Evolutionary conservation across 2,888 invertebrate genomes (phyloP), one percentile per base, ranked within the genome.

Genomic region (Monopis laevigella): DNA sequence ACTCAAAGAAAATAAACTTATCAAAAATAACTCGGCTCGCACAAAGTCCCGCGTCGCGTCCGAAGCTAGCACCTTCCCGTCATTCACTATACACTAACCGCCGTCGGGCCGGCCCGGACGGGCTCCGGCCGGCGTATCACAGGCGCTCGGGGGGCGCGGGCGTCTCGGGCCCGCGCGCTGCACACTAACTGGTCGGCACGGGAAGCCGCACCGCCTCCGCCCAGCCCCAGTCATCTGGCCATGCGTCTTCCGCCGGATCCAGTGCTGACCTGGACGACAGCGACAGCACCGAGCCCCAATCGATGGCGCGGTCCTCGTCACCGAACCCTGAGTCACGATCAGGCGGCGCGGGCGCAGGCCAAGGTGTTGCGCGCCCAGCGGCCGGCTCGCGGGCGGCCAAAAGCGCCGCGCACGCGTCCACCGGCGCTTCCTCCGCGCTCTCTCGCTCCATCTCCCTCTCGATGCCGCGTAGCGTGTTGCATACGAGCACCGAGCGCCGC

Each of bases 271-370:
- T 92, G 51, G 91, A 91, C 52, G 92, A 90, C 38, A 94, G 84
- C 62, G 91, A 92, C 49, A 94, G 84, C 56, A 94, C 93, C 39
- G 93, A 93, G 65, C 93, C 92, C 94, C 94, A 94, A 77, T 93
- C 93, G 70, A 94, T 93, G 55, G 90, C 87, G 53, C 91, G 86
- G 65, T 89, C 89, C 55, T 88, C 88, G 67, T 90, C 90, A 54
- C 89, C 90, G 65, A 88, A 87, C 51, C 90, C 90, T 13, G 89
- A 89, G 65, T 90, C 90, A 40, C 84, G 86, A 63, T 89, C 89
- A 49, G 82, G 82, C 52, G 67, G 62, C 41, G 71, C 65, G 48
- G 68, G 77, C 61, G 59, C 65, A 41, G 88, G 89, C 65, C 86
- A 89, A 45, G 89, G 89, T 41, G 89, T 92, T 53, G 86, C 88